A percentile compares a stretch with the other conserved stretches of the same genome.
Conservation (phyloP, 2,113 vertebrate genomes). For the Zosterops pallidus region DNA sequence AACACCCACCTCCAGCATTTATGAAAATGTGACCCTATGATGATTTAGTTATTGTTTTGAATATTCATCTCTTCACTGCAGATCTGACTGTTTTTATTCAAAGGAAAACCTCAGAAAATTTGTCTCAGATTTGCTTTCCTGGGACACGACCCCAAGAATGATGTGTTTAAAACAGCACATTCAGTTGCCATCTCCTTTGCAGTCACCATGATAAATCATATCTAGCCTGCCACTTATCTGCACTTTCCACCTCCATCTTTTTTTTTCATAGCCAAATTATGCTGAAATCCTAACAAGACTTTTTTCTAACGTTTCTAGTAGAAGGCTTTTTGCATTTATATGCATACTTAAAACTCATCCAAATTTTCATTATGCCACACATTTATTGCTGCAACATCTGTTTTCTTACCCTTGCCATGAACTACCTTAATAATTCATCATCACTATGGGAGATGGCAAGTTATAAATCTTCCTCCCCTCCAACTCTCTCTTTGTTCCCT, state of each 20-base stretch:
- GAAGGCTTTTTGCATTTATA: slow-evolving; percentile 14
- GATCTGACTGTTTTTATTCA: not conserved
- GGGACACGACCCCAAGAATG: not conserved
- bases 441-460: not conserved
- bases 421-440: slow-evolving; percentile 21
- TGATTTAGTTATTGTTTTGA: not conserved
- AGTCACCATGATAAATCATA: slow-evolving; percentile 7
- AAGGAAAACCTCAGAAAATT: not conserved
- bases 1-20: not conserved
- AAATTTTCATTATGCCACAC: not conserved
- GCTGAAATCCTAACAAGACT: not conserved
- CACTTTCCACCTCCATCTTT: slow-evolving; percentile 9
- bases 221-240: not conserved
- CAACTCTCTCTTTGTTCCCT: not conserved
- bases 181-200: not conserved
- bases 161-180: not conserved
- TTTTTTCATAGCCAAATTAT: slow-evolving; percentile 24
- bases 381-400: not conserved
- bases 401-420: not conserved
- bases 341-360: slow-evolving; percentile 7
- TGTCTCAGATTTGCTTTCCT: not conserved
- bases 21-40: not conserved
- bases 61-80: not conserved
- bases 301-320: not conserved
- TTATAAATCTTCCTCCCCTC: not conserved